phyloP scores from a whole-genome alignment of 2,797 vertebrate species.

The Urocyon cinereoargenteus region DNA sequence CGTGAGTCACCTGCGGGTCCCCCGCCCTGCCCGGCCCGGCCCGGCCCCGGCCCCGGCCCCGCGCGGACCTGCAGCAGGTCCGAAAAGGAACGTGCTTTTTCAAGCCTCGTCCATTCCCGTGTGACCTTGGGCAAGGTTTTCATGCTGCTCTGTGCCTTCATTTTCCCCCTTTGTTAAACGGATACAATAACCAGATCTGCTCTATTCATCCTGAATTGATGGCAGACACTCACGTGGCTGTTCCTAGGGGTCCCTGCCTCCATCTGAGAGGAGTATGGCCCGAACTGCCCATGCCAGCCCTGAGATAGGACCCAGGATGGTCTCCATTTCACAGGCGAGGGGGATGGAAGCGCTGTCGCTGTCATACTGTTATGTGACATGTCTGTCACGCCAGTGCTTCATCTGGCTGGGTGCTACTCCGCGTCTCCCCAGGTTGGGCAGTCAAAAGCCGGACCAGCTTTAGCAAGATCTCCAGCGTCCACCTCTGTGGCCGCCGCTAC shows the following conservation, averaged over 20 bases:
- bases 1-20: slow-evolving; percentile 59
- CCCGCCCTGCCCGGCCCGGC: background rate
- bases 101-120: background rate
- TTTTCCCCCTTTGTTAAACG: background rate
- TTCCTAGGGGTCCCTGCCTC: background rate
- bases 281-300: background rate
- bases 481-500: slow-evolving; percentile 91
- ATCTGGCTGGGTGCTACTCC: background rate
- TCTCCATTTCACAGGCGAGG: background rate
- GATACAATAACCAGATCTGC: background rate
- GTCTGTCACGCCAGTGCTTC: background rate
- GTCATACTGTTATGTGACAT: background rate
- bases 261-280: background rate
- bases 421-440: slow-evolving; percentile 91
- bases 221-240: background rate
- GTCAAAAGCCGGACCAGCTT: slow-evolving; percentile 95
- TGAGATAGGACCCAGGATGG: background rate
- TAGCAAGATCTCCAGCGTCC: slow-evolving; percentile 92
- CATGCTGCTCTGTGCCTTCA: background rate
- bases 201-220: background rate
- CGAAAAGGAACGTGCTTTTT: background rate
- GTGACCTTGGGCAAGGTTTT: slow-evolving; percentile 54
- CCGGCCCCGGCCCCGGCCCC: background rate
- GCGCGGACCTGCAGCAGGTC: background rate
- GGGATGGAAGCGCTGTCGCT: background rate